Evolutionary conservation across 1,140 invertebrate species (phyloP), one percentile per base, ranked within the genome.

Genomic region (Euwallacea fornicatus): DNA sequence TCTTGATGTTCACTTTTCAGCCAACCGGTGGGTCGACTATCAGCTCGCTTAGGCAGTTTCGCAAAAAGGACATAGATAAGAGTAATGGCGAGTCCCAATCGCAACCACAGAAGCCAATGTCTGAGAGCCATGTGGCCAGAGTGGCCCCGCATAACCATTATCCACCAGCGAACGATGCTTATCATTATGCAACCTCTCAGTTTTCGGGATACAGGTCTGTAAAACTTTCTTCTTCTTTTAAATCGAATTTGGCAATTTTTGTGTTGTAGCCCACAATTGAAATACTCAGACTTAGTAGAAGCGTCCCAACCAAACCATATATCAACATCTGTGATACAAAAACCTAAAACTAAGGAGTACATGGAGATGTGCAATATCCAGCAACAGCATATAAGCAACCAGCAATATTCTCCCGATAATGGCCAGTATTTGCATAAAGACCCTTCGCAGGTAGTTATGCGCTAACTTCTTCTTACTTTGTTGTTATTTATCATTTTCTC

Each of bases 201-300:
- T 76, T 73, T 61, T 66, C 65, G 21, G 75, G 74, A n/a, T 74
- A 72, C 46, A 70, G 61, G 75, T 76, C 61, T 3, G 59, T 42
- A 10, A 42, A 7, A 61, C 6, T 6, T 42, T 42, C 8, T 8
- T 2, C 21, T 0, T 61, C 0, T n/a, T 15, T 54, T 9, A 66
- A 47, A 13, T 16, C 15, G 15, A 9, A 50, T 11, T 74, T 74
- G 1, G 21, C 21, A 33, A 33, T 33, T 33, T 33, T 33, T 33
- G 4, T 33, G 21, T 33, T 33, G 50, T 47, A 72, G 73, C 42
- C 42, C 68, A 9, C 79, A 75, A 62, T 78, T 80, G 50, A 81
- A 80, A 74, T 81, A 81, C 71, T 80, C 80, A 16, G 79, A 81
- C 69, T 76, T 80, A 42, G 75, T 76, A 7, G 80, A 81, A 47